These are phyloP conservation scores for Cynodonichthys magdalenae DNA, from an alignment of 2,797 vertebrate species.

Conservation along the genomic window DNA sequence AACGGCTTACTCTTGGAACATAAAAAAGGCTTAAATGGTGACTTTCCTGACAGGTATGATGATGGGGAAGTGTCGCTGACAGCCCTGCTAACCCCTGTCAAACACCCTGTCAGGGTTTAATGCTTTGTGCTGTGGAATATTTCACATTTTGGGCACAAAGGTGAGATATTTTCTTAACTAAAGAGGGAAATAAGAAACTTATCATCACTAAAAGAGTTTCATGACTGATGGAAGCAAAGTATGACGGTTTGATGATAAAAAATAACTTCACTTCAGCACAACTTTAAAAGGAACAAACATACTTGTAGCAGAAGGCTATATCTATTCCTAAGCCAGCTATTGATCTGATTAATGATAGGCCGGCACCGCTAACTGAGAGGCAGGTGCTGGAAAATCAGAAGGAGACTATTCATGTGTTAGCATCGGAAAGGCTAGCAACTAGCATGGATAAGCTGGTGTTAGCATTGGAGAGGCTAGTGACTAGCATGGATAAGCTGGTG, in stretches of 20 bases:
- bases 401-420: too few species aligned
- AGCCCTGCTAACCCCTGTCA: background rate
- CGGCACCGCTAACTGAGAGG: too few species aligned
- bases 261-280: background rate
- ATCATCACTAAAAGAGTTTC: background rate
- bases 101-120: background rate
- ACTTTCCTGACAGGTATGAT: background rate
- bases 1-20: background rate
- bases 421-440: too few species aligned
- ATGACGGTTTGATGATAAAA: background rate
- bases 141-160: slow-evolving; percentile 5
- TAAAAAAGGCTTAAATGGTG: background rate
- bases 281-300: too few species aligned
- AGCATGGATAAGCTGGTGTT: too few species aligned
- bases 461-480: too few species aligned
- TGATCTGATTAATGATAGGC: too few species aligned
- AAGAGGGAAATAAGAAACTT: background rate
- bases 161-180: slow-evolving; percentile 1
- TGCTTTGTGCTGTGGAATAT: background rate
- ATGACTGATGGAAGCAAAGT: background rate
- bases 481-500: too few species aligned
- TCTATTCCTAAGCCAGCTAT: too few species aligned
- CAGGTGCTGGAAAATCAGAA: too few species aligned
- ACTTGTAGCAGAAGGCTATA: too few species aligned
- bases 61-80: slow-evolving; percentile 6